Evolutionary conservation across 1,140 invertebrate genomes (phyloP), one percentile per base, ranked within the genome.

Genomic region (Nomia melanderi): DNA sequence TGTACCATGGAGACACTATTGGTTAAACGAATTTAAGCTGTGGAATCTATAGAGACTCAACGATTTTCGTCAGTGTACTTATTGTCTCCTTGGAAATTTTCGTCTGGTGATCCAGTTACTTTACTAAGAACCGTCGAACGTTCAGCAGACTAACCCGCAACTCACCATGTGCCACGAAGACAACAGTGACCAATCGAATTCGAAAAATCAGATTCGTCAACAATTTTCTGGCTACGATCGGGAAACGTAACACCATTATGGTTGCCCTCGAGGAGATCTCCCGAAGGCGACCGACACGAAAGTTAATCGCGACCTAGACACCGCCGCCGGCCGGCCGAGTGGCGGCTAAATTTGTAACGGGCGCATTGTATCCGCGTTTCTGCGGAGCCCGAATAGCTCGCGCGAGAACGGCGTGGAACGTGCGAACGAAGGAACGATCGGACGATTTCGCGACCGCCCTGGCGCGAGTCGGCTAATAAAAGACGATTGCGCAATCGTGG

Each of bases 401-500:
- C 53, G 62, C 76, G 78, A 14, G 14, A 77, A 62, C 85, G 33
- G 59, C 12, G 20, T 39, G 36, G 53, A 75, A 69, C 23, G 29
- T 14, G 12, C 36, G 69, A 69, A 67, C 64, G 73, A 69, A 76
- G 73, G 63, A 83, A 83, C 65, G 75, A 88, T 82, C 87, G 75
- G 59, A 76, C 77, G 85, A 86, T 86, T 87, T 78, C 84, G 64
- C 83, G 81, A 82, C 66, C 59, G 80, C 29, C 75, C 59, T 66
- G 72, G 50, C 76, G 62, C 39, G 77, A 83, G 82, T 67, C 66
- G 29, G 81, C 88, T 87, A 88, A 89, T 88, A 88, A 89, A 89
- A 88, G 87, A 88, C 73, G 74, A n/a, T 90, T 90, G 85, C 86
- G 83, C 84, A 89, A 89, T 81, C 73, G 67, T 73, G 53, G 66